Percentiles rank a stretch among this genome's conserved stretches.
Evolutionary conservation across 2,113 vertebrate species (phyloP).

Genomic region (Dasyurus viverrinus): DNA sequence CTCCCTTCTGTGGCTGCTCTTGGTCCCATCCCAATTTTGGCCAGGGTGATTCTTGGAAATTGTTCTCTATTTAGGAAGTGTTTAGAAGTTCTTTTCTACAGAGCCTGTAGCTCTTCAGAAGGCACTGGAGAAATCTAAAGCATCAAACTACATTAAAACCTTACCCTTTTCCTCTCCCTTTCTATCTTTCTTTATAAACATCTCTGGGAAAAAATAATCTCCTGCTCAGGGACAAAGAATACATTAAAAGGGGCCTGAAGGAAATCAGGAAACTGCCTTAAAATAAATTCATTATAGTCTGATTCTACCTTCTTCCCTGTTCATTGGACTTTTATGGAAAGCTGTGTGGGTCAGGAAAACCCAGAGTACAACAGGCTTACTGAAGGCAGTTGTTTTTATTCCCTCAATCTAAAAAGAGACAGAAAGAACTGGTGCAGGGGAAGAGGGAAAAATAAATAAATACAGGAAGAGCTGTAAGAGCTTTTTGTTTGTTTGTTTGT

Average conservation of each 20-base stretch:
- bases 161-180: slow-evolving; percentile 40
- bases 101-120: slow-evolving; percentile 21
- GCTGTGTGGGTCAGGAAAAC: slow-evolving; percentile 44
- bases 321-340: slow-evolving; percentile 47
- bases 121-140: slow-evolving; percentile 46
- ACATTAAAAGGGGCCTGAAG: slow-evolving; percentile 66
- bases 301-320: slow-evolving; percentile 51
- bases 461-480: not conserved
- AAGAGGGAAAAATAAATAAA: not conserved
- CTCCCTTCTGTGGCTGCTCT: not conserved
- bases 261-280: slow-evolving; percentile 66
- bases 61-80: slow-evolving; percentile 6
- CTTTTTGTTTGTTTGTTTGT: not conserved
- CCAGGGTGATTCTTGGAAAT: not conserved
- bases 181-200: slow-evolving; percentile 69
- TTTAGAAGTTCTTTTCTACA: not conserved
- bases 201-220: slow-evolving; percentile 68
- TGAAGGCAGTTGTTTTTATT: slow-evolving; percentile 40
- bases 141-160: slow-evolving; percentile 35
- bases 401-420: slow-evolving; percentile 38
- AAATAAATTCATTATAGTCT: slow-evolving; percentile 54
- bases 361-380: slow-evolving; percentile 23
- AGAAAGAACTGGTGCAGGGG: not conserved
- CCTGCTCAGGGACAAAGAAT: slow-evolving; percentile 66
- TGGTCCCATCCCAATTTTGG: not conserved